These are phyloP conservation scores for Microcebus griseorufus DNA, from an alignment of 2,113 vertebrate genomes.

Conservation along the genomic window DNA sequence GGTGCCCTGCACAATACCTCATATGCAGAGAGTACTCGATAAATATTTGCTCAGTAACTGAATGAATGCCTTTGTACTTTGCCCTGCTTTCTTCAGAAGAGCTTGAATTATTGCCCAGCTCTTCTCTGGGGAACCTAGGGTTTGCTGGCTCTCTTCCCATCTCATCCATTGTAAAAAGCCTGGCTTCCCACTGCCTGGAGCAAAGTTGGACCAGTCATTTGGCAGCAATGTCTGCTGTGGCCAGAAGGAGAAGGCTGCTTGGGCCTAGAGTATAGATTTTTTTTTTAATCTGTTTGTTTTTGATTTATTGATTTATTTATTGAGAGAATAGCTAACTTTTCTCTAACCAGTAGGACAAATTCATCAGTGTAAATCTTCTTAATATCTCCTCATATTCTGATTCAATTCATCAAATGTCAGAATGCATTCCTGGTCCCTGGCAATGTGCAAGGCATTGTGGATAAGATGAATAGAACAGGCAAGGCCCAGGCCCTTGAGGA, in stretches of 20 bases:
- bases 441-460: no score
- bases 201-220: background rate
- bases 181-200: background rate
- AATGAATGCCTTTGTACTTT: constrained; percentile 21
- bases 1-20: background rate
- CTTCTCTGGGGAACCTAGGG: background rate
- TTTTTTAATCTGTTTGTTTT: background rate
- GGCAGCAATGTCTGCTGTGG: background rate
- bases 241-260: background rate
- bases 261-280: background rate
- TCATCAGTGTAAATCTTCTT: background rate
- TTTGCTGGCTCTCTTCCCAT: constrained; percentile 14
- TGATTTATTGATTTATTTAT: background rate
- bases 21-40: background rate
- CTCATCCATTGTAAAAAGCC: background rate
- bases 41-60: constrained; percentile 39
- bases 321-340: constrained; percentile 10
- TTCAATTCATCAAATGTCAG: background rate
- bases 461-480: background rate
- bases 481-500: background rate
- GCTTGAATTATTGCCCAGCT: constrained; percentile 41
- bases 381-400: background rate
- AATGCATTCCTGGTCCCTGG: background rate
- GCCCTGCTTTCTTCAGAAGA: background rate
- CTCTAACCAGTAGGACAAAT: background rate